A percentile compares a stretch with the other conserved stretches of the same genome.
Conservation (phyloP, 2,888 invertebrate species). For the Brachynemurus nebulosus region DNA sequence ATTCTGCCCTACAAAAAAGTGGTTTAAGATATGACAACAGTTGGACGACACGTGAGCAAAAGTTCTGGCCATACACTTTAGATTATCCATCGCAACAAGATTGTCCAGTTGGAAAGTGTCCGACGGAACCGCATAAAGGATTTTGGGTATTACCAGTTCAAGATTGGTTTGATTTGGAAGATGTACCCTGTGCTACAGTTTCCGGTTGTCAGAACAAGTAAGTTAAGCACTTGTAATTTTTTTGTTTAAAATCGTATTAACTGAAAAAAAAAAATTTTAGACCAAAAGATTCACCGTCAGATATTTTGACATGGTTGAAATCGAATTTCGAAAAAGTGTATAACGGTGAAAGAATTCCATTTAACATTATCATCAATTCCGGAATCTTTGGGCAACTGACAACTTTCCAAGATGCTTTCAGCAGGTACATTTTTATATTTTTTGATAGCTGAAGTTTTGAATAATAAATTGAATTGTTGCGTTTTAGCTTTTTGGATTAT, state of each 20-base stretch:
- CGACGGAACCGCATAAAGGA: constrained; percentile 40
- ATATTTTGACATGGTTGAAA: constrained; percentile 30
- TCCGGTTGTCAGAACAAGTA: constrained; percentile 38
- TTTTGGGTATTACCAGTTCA: constrained; percentile 54
- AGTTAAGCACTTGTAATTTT: constrained; percentile 22
- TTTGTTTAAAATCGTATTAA: background rate
- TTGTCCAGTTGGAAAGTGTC: constrained; percentile 42
- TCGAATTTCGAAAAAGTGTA: constrained; percentile 33
- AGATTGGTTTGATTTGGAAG: constrained; percentile 35
- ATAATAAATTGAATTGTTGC: no score
- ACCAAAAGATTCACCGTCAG: constrained; percentile 21
- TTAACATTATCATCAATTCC: constrained; percentile 33
- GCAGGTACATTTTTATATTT: constrained; percentile 9
- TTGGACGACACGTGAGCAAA: constrained; percentile 40
- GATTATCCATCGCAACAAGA: constrained; percentile 43
- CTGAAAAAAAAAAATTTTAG: background rate
- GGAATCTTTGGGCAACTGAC: constrained; percentile 33
- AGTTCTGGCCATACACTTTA: constrained; percentile 54
- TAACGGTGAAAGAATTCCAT: constrained; percentile 31
- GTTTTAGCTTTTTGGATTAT: constrained; percentile 27
- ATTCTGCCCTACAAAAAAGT: constrained; percentile 36
- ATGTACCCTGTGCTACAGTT: constrained; percentile 40
- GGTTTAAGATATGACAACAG: constrained; percentile 45
- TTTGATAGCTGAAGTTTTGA: background rate
- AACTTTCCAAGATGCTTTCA: constrained; percentile 23